These are phyloP conservation scores for Dunckerocampus dactyliophorus DNA, from an alignment of 2,113 vertebrate species.

Conservation along the genomic window DNA sequence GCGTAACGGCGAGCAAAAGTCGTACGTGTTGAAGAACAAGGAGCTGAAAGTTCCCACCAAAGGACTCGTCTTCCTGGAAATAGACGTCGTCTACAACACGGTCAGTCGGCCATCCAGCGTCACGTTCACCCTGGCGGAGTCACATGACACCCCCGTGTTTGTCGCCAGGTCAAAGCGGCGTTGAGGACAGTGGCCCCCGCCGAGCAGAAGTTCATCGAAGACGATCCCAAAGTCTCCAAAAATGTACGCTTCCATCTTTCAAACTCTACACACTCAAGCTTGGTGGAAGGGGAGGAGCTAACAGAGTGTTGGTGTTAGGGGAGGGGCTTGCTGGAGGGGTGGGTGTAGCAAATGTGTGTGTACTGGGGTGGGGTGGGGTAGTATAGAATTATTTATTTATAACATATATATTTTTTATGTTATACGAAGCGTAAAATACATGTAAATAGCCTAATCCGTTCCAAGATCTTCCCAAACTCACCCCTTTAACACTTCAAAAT, in stretches of 20 bases:
- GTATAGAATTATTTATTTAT: too few species aligned
- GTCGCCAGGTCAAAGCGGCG: constrained; percentile 87
- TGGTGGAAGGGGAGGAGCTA: background rate
- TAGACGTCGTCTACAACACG: constrained; percentile 93
- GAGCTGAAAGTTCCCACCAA: constrained; percentile 92
- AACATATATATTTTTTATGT: too few species aligned
- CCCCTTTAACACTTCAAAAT: too few species aligned
- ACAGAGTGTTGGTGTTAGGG: too few species aligned
- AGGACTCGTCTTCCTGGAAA: constrained; percentile 92
- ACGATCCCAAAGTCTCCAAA: constrained; percentile 92
- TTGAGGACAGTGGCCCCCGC: constrained; percentile 84
- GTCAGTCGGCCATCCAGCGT: constrained; percentile 70
- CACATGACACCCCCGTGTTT: constrained; percentile 30
- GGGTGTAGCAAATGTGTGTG: too few species aligned
- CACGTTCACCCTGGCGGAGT: background rate
- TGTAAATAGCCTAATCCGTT: too few species aligned
- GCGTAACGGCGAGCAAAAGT: constrained; percentile 90
- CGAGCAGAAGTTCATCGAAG: constrained; percentile 94
- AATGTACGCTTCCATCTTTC: constrained; percentile 70
- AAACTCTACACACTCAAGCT: too few species aligned
- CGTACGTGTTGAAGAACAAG: constrained; percentile 94
- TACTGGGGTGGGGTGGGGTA: too few species aligned
- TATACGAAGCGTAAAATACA: too few species aligned
- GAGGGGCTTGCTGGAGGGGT: too few species aligned
- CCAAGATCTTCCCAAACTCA: too few species aligned